Evolutionary conservation across 2,113 vertebrate species (phyloP).

Genomic region (Mandrillus leucophaeus): DNA sequence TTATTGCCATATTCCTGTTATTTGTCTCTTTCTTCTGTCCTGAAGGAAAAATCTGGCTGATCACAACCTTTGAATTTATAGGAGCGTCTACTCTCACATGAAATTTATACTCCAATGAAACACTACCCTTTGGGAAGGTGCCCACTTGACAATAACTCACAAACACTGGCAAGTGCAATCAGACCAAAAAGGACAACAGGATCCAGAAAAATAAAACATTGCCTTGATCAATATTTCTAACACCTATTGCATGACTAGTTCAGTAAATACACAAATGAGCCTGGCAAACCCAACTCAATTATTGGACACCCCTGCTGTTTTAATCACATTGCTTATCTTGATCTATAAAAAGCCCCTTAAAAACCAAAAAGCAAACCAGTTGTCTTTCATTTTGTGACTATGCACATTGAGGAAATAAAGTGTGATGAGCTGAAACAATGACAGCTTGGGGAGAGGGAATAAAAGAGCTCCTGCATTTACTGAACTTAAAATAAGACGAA

Average conservation of each 20-base stretch:
- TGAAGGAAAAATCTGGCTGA: conserved; percentile 48
- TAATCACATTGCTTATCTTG: conserved; percentile 46
- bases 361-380: background rate
- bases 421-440: conserved; percentile 47
- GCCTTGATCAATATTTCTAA: conserved; percentile 66
- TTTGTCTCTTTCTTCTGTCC: conserved; percentile 44
- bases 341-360: background rate
- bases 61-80: conserved; percentile 48
- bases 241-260: conserved; percentile 45
- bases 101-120: conserved; percentile 61
- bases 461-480: background rate
- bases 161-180: conserved; percentile 51
- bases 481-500: background rate
- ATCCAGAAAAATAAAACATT: conserved; percentile 51
- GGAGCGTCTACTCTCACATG: background rate
- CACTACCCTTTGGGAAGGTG: conserved; percentile 49
- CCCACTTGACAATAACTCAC: conserved; percentile 58
- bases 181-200: background rate
- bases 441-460: background rate
- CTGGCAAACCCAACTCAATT: conserved; percentile 50
- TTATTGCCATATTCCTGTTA: background rate
- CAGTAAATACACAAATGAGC: conserved; percentile 45
- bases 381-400: conserved; percentile 32
- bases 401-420: background rate
- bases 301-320: background rate